Evolutionary conservation across 2,888 invertebrate species (phyloP).

Genomic region (Philaethria dido): DNA sequence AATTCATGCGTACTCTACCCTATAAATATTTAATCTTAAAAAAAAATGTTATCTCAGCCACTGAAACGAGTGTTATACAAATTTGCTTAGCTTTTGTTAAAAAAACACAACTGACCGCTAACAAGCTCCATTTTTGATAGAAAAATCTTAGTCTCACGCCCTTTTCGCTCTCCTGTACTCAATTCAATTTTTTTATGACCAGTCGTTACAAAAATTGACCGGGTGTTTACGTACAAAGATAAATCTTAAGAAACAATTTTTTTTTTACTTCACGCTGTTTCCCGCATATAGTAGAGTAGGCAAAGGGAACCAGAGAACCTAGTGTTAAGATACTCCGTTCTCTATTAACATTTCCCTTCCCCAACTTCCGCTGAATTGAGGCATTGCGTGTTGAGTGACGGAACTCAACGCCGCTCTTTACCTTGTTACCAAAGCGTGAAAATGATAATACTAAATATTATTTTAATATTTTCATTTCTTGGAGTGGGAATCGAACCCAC

Average conservation of each 20-base stretch:
- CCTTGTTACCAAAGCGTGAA: no score
- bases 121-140: conserved; percentile 47
- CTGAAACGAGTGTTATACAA: conserved; percentile 48
- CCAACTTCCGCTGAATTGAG: no score
- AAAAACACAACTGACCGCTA: conserved; percentile 48
- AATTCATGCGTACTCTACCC: conserved; percentile 11
- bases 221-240: conserved; percentile 24
- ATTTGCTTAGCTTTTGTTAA: conserved; percentile 44
- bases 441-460: no score
- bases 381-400: no score
- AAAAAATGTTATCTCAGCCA: conserved; percentile 48
- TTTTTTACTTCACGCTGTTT: no score
- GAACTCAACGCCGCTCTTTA: no score
- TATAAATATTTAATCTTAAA: conserved; percentile 42
- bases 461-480: no score
- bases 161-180: conserved; percentile 37
- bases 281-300: no score
- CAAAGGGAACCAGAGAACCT: no score
- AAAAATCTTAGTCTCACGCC: conserved; percentile 46
- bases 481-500: no score
- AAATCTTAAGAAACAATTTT: conserved; percentile 5
- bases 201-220: conserved; percentile 37
- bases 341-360: no score
- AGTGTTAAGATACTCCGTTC: no score
- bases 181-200: conserved; percentile 30